phyloP scores from a whole-genome alignment of 2,888 invertebrate genomes.

The Tipula vernalis region DNA sequence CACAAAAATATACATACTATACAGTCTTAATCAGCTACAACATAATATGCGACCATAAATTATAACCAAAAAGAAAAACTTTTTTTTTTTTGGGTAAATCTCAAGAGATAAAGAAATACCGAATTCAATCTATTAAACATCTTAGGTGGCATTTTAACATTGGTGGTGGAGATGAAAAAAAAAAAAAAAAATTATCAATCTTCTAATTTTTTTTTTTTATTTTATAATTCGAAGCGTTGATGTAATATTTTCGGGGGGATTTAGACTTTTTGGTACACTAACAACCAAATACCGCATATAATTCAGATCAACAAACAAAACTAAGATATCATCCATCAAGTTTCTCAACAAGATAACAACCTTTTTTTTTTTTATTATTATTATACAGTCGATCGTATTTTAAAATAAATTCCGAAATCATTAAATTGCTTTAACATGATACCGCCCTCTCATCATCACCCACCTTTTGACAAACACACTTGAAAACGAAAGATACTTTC shows the following conservation, averaged over 20 bases:
- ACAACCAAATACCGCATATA: not conserved
- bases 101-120: not conserved
- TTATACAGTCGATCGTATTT: not conserved
- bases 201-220: not conserved
- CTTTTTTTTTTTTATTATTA: not conserved
- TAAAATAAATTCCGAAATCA: not conserved
- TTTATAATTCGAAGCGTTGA: not conserved
- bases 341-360: constrained; percentile 4
- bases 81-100: not conserved
- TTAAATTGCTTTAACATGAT: constrained; percentile 4
- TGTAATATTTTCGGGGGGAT: not conserved
- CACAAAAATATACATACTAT: not conserved
- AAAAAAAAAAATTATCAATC: not conserved
- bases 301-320: not conserved
- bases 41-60: not conserved
- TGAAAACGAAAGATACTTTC: not conserved
- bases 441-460: constrained; percentile 4
- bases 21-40: not conserved
- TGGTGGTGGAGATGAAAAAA: not conserved
- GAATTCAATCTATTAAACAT: not conserved
- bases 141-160: not conserved
- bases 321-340: constrained; percentile 4
- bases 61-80: not conserved
- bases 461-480: not conserved
- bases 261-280: not conserved